phyloP scores from a whole-genome alignment of 2,797 vertebrate genomes.

The Cryptoprocta ferox region DNA sequence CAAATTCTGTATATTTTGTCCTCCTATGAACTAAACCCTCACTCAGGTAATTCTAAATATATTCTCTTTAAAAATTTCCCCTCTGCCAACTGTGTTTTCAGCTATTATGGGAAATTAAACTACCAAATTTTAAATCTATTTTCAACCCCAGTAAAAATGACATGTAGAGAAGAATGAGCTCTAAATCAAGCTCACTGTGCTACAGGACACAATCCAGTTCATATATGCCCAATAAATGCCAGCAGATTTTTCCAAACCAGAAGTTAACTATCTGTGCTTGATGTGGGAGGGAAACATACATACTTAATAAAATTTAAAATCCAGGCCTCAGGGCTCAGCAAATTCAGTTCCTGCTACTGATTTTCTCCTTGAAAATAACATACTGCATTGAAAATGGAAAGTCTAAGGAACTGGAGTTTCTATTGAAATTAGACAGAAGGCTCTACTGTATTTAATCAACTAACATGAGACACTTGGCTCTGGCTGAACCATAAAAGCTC shows the following conservation, averaged over 20 bases:
- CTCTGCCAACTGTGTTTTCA: background rate
- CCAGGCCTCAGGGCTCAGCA: slow-evolving; percentile 44
- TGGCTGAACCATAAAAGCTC: background rate
- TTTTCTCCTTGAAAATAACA: slow-evolving; percentile 54
- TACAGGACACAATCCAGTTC: background rate
- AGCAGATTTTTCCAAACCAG: slow-evolving; percentile 36
- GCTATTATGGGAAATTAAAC: slow-evolving; percentile 40
- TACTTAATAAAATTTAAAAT: slow-evolving; percentile 71
- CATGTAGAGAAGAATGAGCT: slow-evolving; percentile 26
- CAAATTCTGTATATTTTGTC: background rate
- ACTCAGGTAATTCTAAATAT: slow-evolving; percentile 9
- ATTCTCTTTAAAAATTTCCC: background rate
- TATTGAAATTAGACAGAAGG: slow-evolving; percentile 42
- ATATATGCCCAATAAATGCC: background rate
- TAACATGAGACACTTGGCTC: background rate
- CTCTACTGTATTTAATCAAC: slow-evolving; percentile 34
- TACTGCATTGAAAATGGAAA: slow-evolving; percentile 43
- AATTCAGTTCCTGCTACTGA: slow-evolving; percentile 46
- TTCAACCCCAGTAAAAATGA: slow-evolving; percentile 29
- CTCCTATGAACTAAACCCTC: background rate
- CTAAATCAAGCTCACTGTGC: background rate
- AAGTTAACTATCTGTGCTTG: slow-evolving; percentile 54
- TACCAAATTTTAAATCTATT: slow-evolving; percentile 54
- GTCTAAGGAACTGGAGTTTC: slow-evolving; percentile 39
- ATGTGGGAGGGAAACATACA: slow-evolving; percentile 35